Conservation (phyloP, 2,797 vertebrate genomes). For the Alcedo quadribrachys region DNA sequence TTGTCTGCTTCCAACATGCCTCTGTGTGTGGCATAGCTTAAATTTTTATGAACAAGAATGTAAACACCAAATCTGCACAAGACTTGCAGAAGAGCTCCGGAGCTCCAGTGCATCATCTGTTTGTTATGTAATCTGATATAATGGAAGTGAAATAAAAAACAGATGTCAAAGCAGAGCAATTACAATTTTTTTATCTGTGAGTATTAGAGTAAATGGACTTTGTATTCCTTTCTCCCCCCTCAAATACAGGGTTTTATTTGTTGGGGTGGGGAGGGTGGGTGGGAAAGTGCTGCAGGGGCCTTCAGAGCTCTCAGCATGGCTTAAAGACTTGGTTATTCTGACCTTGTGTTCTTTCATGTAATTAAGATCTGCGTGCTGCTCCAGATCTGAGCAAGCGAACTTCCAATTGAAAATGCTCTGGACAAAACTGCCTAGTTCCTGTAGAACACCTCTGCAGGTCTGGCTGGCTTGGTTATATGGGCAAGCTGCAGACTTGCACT, state of each 20-base stretch:
- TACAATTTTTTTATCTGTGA: not conserved
- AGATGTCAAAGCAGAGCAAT: constrained; percentile 67
- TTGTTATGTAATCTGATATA: constrained; percentile 72
- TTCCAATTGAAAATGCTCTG: not conserved
- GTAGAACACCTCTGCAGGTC: not conserved
- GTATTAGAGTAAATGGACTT: not conserved
- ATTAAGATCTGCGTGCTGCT: not conserved
- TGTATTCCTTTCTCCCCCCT: not conserved
- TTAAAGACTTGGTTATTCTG: constrained; percentile 29
- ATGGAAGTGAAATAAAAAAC: constrained; percentile 68
- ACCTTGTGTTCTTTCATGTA: not conserved
- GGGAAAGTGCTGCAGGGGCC: constrained; percentile 1
- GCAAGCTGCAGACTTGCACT: not conserved
- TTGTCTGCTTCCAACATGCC: not conserved
- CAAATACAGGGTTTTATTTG: not conserved
- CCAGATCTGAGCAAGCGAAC: accelerated
- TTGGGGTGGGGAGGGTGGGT: not conserved
- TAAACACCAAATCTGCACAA: constrained; percentile 24
- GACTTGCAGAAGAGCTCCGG: constrained; percentile 19
- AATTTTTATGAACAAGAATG: constrained; percentile 23
- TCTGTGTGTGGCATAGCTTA: constrained; percentile 40
- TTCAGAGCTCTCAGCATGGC: not conserved
- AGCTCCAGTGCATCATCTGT: constrained; percentile 57
- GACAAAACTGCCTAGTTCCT: not conserved
- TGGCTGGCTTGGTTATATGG: not conserved